Conservation (phyloP, 2,888 invertebrate genomes). For the Schizotus pectinicornis region DNA sequence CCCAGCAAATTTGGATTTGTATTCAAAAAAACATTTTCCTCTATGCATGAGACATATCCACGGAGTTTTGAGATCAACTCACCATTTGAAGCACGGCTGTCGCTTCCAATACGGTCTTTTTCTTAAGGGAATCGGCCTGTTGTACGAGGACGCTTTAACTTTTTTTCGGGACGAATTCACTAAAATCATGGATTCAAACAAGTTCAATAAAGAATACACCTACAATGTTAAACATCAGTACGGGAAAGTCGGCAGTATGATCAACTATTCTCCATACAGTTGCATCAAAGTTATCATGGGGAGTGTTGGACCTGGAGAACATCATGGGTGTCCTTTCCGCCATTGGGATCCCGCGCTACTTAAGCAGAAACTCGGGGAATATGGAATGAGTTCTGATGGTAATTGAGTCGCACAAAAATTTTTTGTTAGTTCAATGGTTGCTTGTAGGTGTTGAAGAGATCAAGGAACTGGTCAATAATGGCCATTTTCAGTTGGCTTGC, state of each 20-base stretch:
- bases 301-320: conserved; percentile 77
- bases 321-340: conserved; percentile 93
- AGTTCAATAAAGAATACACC: conserved; percentile 91
- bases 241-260: conserved; percentile 93
- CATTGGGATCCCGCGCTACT: conserved; percentile 77
- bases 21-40: conserved; percentile 86
- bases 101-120: conserved; percentile 93
- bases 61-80: conserved; percentile 75
- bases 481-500: conserved; percentile 90
- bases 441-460: conserved; percentile 73
- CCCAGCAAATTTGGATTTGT: conserved; percentile 67
- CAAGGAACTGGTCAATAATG: conserved; percentile 71
- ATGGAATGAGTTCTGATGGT: conserved; percentile 70
- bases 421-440: conserved; percentile 32
- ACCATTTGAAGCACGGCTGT: conserved; percentile 88
- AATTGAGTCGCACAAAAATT: conserved; percentile 32
- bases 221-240: conserved; percentile 93
- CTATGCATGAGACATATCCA: conserved; percentile 95
- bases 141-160: conserved; percentile 84
- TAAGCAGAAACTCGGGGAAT: conserved; percentile 72
- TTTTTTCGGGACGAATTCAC: conserved; percentile 95
- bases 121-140: conserved; percentile 92
- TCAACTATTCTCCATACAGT: conserved; percentile 88
- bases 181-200: conserved; percentile 79
- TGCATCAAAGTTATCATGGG: conserved; percentile 89